Evolutionary conservation across 2,888 invertebrate species (phyloP).

Genomic region (Acanthacorydalis orientalis): DNA sequence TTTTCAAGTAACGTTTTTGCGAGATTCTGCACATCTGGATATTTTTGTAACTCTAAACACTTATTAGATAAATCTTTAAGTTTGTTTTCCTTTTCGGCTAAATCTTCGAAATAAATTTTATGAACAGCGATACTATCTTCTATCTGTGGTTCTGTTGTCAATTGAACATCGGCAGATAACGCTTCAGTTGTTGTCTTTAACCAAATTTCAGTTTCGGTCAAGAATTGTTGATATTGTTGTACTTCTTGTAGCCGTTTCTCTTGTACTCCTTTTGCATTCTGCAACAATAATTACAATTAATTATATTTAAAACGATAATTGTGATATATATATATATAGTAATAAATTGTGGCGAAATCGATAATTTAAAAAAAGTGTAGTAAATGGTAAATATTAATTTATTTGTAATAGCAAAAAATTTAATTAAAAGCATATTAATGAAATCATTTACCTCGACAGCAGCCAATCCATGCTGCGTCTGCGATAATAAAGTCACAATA

Average conservation of each 20-base stretch:
- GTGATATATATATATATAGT: background rate
- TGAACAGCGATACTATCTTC: constrained; percentile 19
- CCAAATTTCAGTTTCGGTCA: constrained; percentile 38
- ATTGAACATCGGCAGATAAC: constrained; percentile 14
- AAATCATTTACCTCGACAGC: constrained; percentile 26
- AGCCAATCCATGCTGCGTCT: constrained; percentile 49
- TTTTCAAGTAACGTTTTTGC: constrained; percentile 34
- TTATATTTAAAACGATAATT: background rate
- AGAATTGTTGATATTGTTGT: constrained; percentile 31
- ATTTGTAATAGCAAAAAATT: no score
- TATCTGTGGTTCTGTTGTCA: constrained; percentile 16
- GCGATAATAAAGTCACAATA: constrained; percentile 44
- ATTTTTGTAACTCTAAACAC: constrained; percentile 29
- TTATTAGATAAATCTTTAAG: constrained; percentile 28
- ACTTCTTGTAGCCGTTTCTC: constrained; percentile 35
- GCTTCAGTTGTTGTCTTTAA: constrained; percentile 25
- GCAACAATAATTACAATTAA: constrained; percentile 11
- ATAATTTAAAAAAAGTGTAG: no score
- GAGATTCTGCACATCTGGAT: constrained; percentile 29
- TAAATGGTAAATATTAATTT: no score
- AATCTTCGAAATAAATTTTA: constrained; percentile 20
- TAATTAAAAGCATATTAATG: background rate
- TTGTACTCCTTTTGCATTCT: constrained; percentile 35
- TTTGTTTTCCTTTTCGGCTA: constrained; percentile 29
- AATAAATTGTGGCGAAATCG: background rate